Evolutionary conservation across 2,888 invertebrate genomes (phyloP), one percentile per base, ranked within the genome.

Genomic region (Pseudoips prasinana): DNA sequence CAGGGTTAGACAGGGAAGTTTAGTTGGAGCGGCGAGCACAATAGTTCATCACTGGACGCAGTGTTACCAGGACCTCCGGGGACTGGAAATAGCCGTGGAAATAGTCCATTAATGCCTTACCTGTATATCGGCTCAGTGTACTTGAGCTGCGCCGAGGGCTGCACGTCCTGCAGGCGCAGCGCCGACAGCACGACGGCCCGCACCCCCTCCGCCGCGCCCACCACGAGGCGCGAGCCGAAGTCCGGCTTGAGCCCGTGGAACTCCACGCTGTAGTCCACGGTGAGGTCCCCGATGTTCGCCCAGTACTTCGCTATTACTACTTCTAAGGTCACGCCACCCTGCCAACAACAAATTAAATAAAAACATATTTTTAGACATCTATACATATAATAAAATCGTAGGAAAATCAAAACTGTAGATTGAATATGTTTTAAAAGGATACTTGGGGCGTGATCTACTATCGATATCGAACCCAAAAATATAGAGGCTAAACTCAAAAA

Each of bases 231-330:
- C 41, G 87, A 58, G 17, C 81, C 81, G 69, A 90, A 91, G 69
- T 92, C 92, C n/a, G 94, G 90, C 64, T 91, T 90, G 32, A 97
- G 90, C 1, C 98, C 97, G 78, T 93, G 93, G 82, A 98, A 96
- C 63, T 93, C 92, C 25, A 98, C 77, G 22, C 89, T 91, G 76
- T 96, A 96, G 71, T 93, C 92, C 10, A 97, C 73, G 23, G 76
- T 80, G 33, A 94, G 91, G 24, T 94, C 94, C 14, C 96, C 97
- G 32, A 95, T 89, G 87, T 94, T 96, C 6, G 97, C 95, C 98
- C 98, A 98, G 91, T 96, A 98, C 79, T 98, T 98, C 5, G 97
- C 97, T 42, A 98, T 90, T 36, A 94, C 96, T 23, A 98, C 84
- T 84, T 99, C 98, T 39, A 98, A 76, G 9, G 96, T 94, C 10